These are phyloP conservation scores for Trematomus bernacchii DNA, from an alignment of 2,797 vertebrate genomes.

Conservation along the genomic window DNA sequence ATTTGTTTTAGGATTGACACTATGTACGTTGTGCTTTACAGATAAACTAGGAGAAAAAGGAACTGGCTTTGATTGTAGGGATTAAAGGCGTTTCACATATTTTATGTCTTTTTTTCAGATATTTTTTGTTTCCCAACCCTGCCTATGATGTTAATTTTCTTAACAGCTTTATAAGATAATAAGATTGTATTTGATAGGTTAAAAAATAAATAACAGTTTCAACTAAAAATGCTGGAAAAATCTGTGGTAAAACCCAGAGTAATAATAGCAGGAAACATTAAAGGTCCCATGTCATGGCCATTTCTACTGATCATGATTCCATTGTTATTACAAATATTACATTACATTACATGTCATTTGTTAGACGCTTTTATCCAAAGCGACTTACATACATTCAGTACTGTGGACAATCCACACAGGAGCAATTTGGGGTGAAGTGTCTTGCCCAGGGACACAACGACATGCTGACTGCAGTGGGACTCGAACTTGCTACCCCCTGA, in stretches of 20 bases:
- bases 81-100: background rate
- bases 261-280: conserved; percentile 7
- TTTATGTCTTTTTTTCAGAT: background rate
- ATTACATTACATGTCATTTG: too few species aligned
- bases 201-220: background rate
- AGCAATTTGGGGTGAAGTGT: too few species aligned
- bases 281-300: background rate
- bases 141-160: background rate
- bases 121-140: background rate
- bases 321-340: too few species aligned
- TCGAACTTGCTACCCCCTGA: too few species aligned
- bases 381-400: too few species aligned
- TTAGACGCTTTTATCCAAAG: too few species aligned
- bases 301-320: too few species aligned
- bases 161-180: background rate
- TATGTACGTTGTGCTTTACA: too few species aligned
- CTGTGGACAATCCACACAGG: too few species aligned
- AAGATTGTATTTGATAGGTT: background rate
- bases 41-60: too few species aligned
- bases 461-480: too few species aligned
- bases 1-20: background rate
- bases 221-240: background rate
- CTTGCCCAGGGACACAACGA: too few species aligned
- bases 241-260: background rate
- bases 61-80: background rate